These are phyloP conservation scores for Pinctada fucata DNA, from an alignment of 2,888 invertebrate species.

Conservation along the genomic window DNA sequence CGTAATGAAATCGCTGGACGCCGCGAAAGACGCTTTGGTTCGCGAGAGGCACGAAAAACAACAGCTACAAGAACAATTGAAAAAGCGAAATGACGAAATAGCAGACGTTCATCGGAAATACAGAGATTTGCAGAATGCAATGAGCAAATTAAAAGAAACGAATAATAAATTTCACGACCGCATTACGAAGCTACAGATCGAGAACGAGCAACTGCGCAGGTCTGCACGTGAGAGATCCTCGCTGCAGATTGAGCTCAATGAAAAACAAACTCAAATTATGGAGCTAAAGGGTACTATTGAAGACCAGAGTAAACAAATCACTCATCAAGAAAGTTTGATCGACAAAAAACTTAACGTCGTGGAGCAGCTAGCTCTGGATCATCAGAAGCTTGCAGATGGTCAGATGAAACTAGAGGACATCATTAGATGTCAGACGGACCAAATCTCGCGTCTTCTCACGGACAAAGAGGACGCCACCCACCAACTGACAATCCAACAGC, in stretches of 20 bases:
- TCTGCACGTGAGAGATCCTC: constrained; percentile 47
- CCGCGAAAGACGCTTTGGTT: constrained; percentile 57
- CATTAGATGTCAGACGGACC: constrained; percentile 46
- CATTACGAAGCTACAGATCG: constrained; percentile 58
- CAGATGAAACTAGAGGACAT: constrained; percentile 52
- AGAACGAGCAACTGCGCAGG: constrained; percentile 54
- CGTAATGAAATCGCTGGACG: constrained; percentile 58
- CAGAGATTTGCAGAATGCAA: constrained; percentile 57
- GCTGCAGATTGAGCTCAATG: constrained; percentile 49
- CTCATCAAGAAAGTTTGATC: constrained; percentile 50
- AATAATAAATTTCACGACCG: constrained; percentile 60
- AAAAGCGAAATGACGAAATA: constrained; percentile 49
- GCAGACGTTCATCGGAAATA: constrained; percentile 56
- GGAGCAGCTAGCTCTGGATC: constrained; percentile 53
- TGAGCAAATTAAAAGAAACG: constrained; percentile 54
- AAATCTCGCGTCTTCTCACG: constrained; percentile 47
- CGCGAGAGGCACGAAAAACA: constrained; percentile 56
- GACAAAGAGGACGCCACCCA: constrained; percentile 51
- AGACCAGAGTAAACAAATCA: constrained; percentile 52
- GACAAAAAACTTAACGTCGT: constrained; percentile 52
- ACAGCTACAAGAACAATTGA: constrained; percentile 50
- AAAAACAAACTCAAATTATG: constrained; percentile 46
- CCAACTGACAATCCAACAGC: constrained; percentile 52
- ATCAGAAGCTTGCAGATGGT: constrained; percentile 49
- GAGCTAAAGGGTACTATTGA: constrained; percentile 48